phyloP scores from a whole-genome alignment of 2,113 vertebrate genomes.

The Neomonachus schauinslandi region DNA sequence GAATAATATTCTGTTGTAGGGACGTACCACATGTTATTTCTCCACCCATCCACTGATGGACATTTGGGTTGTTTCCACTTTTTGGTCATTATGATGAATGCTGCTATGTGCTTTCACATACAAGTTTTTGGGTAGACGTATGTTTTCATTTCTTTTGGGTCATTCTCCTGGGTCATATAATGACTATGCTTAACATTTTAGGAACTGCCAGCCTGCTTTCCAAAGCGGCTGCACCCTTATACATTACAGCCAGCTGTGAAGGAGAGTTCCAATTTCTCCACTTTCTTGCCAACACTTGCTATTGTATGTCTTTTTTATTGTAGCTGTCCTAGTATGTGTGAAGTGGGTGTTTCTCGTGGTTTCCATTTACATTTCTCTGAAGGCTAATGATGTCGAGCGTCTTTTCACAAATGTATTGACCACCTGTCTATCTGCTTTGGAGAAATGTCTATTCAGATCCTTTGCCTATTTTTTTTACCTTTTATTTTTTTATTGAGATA shows the following conservation, averaged over 20 bases:
- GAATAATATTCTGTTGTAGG: not conserved
- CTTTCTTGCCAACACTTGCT: not conserved
- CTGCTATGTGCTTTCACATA: not conserved
- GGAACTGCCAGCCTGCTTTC: not conserved
- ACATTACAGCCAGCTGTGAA: not conserved
- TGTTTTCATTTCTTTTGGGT: not conserved
- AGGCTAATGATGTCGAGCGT: not conserved
- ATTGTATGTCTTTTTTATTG: not conserved
- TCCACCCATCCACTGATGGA: not conserved
- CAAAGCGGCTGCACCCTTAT: not conserved
- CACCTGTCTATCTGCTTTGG: not conserved
- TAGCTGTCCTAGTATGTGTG: not conserved
- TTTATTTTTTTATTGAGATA: not conserved
- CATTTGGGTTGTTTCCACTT: not conserved
- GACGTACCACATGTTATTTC: not conserved
- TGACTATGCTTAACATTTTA: constrained; percentile 9
- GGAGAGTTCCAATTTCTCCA: not conserved
- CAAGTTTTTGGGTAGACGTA: not conserved
- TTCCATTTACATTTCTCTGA: constrained; percentile 6
- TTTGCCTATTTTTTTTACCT: not conserved
- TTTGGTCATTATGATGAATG: not conserved
- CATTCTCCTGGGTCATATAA: not conserved
- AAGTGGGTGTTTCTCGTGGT: not conserved
- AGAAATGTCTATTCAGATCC: not conserved
- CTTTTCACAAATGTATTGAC: not conserved